phyloP scores from a whole-genome alignment of 2,888 invertebrate species.

The Masnerella sp. region DNA sequence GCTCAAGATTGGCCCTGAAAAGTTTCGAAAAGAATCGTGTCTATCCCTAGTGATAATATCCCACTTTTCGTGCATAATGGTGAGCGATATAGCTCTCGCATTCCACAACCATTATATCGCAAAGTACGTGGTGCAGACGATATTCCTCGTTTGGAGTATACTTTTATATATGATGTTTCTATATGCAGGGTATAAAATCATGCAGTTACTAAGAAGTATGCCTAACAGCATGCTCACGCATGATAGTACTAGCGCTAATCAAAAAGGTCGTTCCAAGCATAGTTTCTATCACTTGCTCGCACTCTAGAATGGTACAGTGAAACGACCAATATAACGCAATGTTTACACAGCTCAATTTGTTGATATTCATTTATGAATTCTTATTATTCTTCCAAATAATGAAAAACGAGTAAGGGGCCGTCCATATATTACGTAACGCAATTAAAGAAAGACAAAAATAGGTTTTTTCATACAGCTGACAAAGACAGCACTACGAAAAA shows the following conservation, averaged over 20 bases:
- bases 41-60: constrained; percentile 79
- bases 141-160: constrained; percentile 80
- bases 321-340: too few relatives aligned
- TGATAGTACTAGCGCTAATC: constrained; percentile 74
- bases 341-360: too few relatives aligned
- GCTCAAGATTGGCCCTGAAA: constrained; percentile 79
- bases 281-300: constrained; percentile 13
- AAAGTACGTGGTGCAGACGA: constrained; percentile 79
- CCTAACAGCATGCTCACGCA: constrained; percentile 76
- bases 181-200: constrained; percentile 79
- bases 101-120: constrained; percentile 77
- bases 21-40: constrained; percentile 78
- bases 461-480: too few relatives aligned
- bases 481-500: too few relatives aligned
- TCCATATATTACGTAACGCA: too few relatives aligned
- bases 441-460: too few relatives aligned
- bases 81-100: constrained; percentile 78
- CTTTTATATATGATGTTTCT: constrained; percentile 80
- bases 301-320: background rate
- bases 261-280: constrained; percentile 73
- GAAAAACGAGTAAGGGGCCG: too few relatives aligned
- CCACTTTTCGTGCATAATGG: constrained; percentile 79
- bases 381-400: too few relatives aligned
- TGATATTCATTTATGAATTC: too few relatives aligned
- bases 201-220: constrained; percentile 76